Evolutionary conservation across 2,797 vertebrate species (phyloP), one percentile per base, ranked within the genome.

Genomic region (Falco rusticolus): DNA sequence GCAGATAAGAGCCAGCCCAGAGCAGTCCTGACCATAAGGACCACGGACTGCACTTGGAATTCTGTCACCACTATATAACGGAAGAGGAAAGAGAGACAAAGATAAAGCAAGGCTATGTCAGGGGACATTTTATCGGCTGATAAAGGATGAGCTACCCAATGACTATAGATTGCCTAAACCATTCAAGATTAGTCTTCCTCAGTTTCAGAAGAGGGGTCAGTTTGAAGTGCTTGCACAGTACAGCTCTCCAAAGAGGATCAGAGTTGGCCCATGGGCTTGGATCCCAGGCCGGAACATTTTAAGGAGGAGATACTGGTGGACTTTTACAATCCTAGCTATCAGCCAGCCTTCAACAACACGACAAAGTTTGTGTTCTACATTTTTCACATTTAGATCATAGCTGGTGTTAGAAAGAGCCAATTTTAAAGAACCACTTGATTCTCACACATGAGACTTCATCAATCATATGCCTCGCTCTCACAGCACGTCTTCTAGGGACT

Each of bases 381-480:
- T 93, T 93, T 97, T 92, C 51, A 77, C 65, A 56, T 93, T 92
- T 87, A 76, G 68, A 78, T 74, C 72, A 83, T 75, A 87, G 45
- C 33, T 89, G 13, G 24, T 65, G 26, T 48, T 87, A 61, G 61
- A 64, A 82, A 76, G 63, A 89, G 64, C 8, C 61, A 75, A 6
- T 93, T 94, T 78, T 83, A 47, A 95, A 81, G 57, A 89, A 71
- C 3, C 21, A 10, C 29, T 94, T 78, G 25, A 37, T 81, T 95
- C 86, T 89, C 82, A 80, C 43, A 53, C 13, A 65, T 33, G 33
- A 45, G 24, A 43, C 37, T 80, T 93, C 72, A 51, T 78, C 79
- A 87, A 43, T 80, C 57, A 51, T 68, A 47, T 45, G 29, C 37
- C 25, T 83, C 1, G 1, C 6, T 54, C 70, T 89, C 88, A 54